Evolutionary conservation across 2,888 invertebrate species (phyloP).

Genomic region (Hydrotaea cyrtoneurina): DNA sequence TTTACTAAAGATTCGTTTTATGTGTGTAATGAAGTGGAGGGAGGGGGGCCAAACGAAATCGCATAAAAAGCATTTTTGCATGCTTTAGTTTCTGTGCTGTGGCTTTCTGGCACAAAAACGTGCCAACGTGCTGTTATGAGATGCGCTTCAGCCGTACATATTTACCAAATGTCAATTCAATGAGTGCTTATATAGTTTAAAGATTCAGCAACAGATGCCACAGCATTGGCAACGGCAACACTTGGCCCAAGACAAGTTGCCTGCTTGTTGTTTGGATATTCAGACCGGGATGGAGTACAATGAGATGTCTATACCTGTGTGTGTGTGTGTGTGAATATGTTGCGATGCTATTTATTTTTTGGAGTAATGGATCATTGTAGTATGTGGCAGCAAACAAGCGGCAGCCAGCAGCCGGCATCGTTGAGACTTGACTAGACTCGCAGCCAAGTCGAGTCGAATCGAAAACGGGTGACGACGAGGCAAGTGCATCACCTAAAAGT

Average conservation of each 20-base stretch:
- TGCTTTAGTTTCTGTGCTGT: constrained; percentile 64
- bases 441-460: constrained; percentile 37
- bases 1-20: constrained; percentile 55
- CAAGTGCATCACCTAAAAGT: constrained; percentile 59
- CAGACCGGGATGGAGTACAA: not conserved
- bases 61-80: constrained; percentile 58
- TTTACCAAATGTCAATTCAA: constrained; percentile 67
- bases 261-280: not conserved
- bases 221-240: constrained; percentile 12
- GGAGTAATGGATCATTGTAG: constrained; percentile 64
- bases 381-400: not conserved
- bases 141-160: constrained; percentile 57
- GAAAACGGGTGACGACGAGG: constrained; percentile 40
- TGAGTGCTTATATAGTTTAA: constrained; percentile 63
- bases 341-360: constrained; percentile 49
- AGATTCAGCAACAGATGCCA: not conserved
- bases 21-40: constrained; percentile 29
- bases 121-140: constrained; percentile 65
- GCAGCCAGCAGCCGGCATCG: not conserved
- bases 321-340: constrained; percentile 22
- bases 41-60: constrained; percentile 24
- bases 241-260: not conserved
- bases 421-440: no score
- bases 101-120: constrained; percentile 67
- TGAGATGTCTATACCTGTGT: no score